Percentiles rank a stretch among this genome's conserved stretches.
Conservation (phyloP, 1,140 invertebrate genomes). For the Belonocnema kinseyi region DNA sequence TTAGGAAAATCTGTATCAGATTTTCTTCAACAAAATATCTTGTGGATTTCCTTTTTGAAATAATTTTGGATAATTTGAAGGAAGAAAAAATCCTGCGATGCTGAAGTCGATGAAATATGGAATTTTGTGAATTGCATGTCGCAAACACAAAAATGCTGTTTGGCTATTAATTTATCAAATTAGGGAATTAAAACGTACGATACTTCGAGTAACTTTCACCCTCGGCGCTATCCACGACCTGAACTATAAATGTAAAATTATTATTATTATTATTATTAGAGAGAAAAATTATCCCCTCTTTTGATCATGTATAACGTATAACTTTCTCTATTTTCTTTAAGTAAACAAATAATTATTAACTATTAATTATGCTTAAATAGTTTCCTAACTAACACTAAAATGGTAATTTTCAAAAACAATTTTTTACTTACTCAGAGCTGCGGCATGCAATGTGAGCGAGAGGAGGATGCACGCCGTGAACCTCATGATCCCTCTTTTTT, state of each 20-base stretch:
- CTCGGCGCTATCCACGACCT: conserved; percentile 3
- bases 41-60: too few relatives aligned
- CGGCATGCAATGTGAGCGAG: conserved; percentile 58
- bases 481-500: conserved; percentile 58
- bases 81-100: conserved; percentile 1
- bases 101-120: conserved; percentile 17
- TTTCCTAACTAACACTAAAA: not conserved
- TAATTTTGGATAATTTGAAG: too few relatives aligned
- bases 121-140: not conserved
- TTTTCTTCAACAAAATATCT: too few relatives aligned
- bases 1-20: too few relatives aligned
- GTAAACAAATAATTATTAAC: not conserved
- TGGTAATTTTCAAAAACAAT: not conserved
- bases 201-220: conserved; percentile 30
- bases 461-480: conserved; percentile 59
- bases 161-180: not conserved
- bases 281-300: not conserved
- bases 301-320: not conserved
- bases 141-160: conserved; percentile 20
- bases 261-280: not conserved
- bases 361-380: not conserved
- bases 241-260: conserved; percentile 31
- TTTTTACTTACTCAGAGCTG: conserved; percentile 67
- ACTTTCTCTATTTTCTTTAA: not conserved
- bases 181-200: conserved; percentile 25